Evolutionary conservation across 2,113 vertebrate species (phyloP), one percentile per base, ranked within the genome.

Genomic region (Zosterops lateralis): DNA sequence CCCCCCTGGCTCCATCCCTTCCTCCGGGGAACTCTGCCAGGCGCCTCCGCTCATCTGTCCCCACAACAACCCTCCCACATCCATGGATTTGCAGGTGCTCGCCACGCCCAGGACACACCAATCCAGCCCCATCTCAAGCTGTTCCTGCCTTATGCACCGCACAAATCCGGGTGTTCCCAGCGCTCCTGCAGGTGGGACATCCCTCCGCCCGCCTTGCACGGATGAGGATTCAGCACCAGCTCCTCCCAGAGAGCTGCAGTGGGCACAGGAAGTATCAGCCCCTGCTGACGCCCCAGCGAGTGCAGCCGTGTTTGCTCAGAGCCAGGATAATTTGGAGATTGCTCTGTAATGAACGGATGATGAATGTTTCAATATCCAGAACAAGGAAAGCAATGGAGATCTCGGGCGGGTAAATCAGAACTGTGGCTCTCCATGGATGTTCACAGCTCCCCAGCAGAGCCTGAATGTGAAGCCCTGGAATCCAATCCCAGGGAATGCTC

Each of bases 271-370:
- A 2, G 2, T 50, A 45, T 50, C 12, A 83, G 86, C 71, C 90
- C 83, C 74, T 21, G 82, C 76, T 45, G 71, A 83, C 0, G 54
- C 17, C 51, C 87, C 68, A 44, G 91, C 7, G 78, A 31, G 60
- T 3, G 47, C 68, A 75, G 28, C 87, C 64, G 14, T 24, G 72
- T 91, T 76, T 81, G 64, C 81, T 93, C 70, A 18, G 92, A 71
- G 90, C 74, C 8, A 7, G 75, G 29, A 38, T 85, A 56, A 82
- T 57, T 66, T 66, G 78, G 86, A 97, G 83, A 70, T 80, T 74
- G 72, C 38, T 66, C 84, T 85, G 75, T 86, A 93, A 95, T 76
- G 95, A 96, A 91, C 14, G 72, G 86, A 93, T 95, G 95, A 96
- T 81, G 84, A 87, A 91, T 66, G 93, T 79, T 95, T 94, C 95